These are phyloP conservation scores for Leptoclinus maculatus DNA, from an alignment of 2,797 vertebrate species.

Conservation along the genomic window DNA sequence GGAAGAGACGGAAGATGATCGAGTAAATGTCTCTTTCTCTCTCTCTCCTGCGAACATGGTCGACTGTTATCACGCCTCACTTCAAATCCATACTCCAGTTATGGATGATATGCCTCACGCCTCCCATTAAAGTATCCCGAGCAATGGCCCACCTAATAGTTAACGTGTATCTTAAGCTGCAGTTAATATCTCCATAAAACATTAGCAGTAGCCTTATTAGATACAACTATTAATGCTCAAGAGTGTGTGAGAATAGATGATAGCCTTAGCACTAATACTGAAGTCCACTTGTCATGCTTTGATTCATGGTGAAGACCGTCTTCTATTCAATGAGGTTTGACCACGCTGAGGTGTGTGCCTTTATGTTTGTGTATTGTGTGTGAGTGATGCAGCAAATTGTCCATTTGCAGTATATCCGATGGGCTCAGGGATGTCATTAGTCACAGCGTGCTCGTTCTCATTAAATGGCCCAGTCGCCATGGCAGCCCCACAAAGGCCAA, in stretches of 20 bases:
- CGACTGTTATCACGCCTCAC: constrained; percentile 48
- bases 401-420: constrained; percentile 84
- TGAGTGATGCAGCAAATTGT: constrained; percentile 83
- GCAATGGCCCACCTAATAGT: constrained; percentile 61
- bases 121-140: constrained; percentile 54
- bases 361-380: constrained; percentile 71
- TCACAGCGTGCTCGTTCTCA: constrained; percentile 84
- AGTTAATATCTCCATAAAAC: constrained; percentile 57
- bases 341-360: constrained; percentile 58
- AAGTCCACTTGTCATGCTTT: constrained; percentile 60
- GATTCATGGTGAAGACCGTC: constrained; percentile 61
- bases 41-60: constrained; percentile 43
- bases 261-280: constrained; percentile 31
- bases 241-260: constrained; percentile 53
- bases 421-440: constrained; percentile 86
- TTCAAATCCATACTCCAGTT: constrained; percentile 63
- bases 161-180: constrained; percentile 63
- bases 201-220: constrained; percentile 60
- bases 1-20: constrained; percentile 58
- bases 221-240: constrained; percentile 43
- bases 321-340: constrained; percentile 66
- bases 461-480: constrained; percentile 85
- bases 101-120: constrained; percentile 58
- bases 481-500: constrained; percentile 84
- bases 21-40: constrained; percentile 57